These are phyloP conservation scores for Heliornis fulica DNA, from an alignment of 2,113 vertebrate genomes.

Conservation along the genomic window DNA sequence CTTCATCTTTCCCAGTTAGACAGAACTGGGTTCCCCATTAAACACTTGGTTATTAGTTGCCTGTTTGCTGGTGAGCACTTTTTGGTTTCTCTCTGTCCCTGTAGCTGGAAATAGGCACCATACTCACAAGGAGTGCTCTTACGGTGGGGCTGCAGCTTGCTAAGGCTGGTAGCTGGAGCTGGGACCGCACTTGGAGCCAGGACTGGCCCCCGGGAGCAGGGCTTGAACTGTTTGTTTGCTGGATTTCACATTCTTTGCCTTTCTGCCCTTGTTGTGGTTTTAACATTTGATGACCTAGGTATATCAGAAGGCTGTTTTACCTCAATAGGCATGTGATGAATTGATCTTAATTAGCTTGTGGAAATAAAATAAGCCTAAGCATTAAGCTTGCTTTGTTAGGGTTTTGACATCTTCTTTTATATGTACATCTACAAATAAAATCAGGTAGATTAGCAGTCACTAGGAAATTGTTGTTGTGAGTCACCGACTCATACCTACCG, in stretches of 20 bases:
- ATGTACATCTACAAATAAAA: constrained; percentile 52
- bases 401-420: constrained; percentile 59
- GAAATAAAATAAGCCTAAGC: constrained; percentile 35
- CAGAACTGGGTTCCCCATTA: not conserved
- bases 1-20: not conserved
- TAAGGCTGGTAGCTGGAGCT: not conserved
- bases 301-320: constrained; percentile 39
- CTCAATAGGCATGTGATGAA: constrained; percentile 28
- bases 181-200: not conserved
- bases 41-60: not conserved
- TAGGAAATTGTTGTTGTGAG: constrained; percentile 50
- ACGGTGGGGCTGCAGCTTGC: not conserved
- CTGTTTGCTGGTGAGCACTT: not conserved
- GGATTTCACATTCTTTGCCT: not conserved
- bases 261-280: not conserved
- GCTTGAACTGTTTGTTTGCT: not conserved
- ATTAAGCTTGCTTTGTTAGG: constrained; percentile 45
- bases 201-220: not conserved
- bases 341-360: constrained; percentile 54
- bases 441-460: constrained; percentile 62
- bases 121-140: not conserved
- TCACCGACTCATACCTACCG: not conserved
- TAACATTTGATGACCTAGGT: constrained; percentile 16
- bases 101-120: not conserved
- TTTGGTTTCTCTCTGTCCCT: not conserved